Conservation (phyloP, 2,797 vertebrate species). For the Anguilla megastoma region DNA sequence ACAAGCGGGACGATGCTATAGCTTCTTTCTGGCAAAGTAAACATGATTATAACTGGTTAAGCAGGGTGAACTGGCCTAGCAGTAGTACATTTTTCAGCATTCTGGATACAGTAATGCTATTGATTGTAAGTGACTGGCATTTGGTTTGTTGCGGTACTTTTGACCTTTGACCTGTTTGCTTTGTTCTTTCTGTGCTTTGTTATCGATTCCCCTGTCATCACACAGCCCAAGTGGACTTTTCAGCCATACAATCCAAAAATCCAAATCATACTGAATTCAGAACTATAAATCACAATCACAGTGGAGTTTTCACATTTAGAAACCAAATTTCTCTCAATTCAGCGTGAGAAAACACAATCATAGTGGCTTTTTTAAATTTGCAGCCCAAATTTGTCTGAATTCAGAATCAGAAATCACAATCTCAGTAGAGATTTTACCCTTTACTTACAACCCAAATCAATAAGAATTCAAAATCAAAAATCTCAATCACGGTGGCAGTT, state of each 20-base stretch:
- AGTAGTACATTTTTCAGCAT: not conserved
- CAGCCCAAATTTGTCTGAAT: too few relatives aligned
- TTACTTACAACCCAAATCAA: not conserved
- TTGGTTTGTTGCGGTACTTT: not conserved
- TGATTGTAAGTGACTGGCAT: not conserved
- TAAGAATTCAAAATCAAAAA: not conserved
- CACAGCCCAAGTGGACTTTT: not conserved
- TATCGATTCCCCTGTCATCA: not conserved
- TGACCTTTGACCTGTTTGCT: not conserved
- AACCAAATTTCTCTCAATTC: not conserved
- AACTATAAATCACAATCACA: constrained; percentile 5
- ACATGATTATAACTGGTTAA: not conserved
- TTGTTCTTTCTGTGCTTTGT: not conserved
- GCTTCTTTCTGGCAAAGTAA: not conserved
- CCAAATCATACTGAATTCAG: not conserved
- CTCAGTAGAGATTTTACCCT: not conserved
- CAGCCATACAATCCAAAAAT: not conserved
- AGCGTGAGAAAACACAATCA: not conserved
- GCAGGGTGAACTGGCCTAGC: not conserved
- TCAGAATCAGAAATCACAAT: not conserved
- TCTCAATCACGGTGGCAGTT: not conserved
- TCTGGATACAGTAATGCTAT: not conserved
- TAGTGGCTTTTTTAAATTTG: not conserved
- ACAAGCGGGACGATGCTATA: not conserved
- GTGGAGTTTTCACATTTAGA: not conserved